Base-by-base conservation (phyloP, 2,113 vertebrate species). In the Stomatorhinus ivindoensis region DNA sequence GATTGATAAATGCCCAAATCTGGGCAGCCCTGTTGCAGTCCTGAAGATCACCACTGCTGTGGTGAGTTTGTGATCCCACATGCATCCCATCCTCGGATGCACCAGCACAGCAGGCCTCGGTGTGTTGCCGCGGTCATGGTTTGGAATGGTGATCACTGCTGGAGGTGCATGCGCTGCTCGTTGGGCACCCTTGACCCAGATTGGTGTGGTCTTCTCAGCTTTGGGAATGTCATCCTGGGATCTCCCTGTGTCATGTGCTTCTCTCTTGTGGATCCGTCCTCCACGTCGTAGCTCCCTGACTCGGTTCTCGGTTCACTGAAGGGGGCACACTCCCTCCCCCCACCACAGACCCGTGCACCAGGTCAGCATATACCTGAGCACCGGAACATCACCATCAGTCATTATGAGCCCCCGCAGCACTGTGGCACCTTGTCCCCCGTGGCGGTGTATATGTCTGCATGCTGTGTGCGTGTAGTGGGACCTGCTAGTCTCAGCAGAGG, bases 101-200 rank as follows among this genome's bases (percentile, higher is more conserved):
- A 17, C 27, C 85, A 21, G 50, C 27, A 39, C n/a, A 50, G 11
- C 21, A 53, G 47, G 50, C 3, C 31, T 53, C 21, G 47, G 87
- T 84, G 69, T 83, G 46, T 87, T 27, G 50, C 27, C 46, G 13
- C 47, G 39, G 47, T 86, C n/a, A 24, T 87, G 31, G 31, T 58
- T n/a, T 4, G 53, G 21, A 44, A 24, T 61, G 53, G 24, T 61
- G 13, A 46, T 65, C 55, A 44, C 55, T 87, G 35, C 46, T 17
- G 42, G 87, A 51, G 2, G 44, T 89, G 87, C 35, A 89, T 90
- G 69, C 31, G 55, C 84, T 82, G 84, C 51, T 82, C n/a, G 55
- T 69, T 39, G 87, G 27, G 44, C n/a, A 44, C 55, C 27, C 27
- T 87, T 42, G 39, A 44, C 46, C 17, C 51, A 44, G 65, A 65